Evolutionary conservation across 2,888 invertebrate species (phyloP).

Genomic region (Conus canariensis): DNA sequence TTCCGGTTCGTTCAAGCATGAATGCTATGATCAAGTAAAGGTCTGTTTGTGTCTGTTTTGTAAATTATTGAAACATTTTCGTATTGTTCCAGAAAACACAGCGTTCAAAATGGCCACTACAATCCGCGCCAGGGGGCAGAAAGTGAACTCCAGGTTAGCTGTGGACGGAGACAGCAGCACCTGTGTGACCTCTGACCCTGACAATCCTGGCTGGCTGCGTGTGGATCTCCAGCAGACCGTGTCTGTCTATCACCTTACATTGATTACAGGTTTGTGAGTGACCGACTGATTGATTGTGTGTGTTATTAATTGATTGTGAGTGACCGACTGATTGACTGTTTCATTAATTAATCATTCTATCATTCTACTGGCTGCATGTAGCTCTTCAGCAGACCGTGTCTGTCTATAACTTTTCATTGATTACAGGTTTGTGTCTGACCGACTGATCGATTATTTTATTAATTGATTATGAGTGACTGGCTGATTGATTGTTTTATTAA

Average conservation of each 20-base stretch:
- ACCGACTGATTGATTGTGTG: neutral
- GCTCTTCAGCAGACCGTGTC: neutral
- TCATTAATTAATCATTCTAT: too few relatives aligned
- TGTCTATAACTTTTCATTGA: slow-evolving; percentile 24
- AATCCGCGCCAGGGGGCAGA: neutral
- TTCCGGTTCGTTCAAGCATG: too few relatives aligned
- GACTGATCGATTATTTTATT: neutral
- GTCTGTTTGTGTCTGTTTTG: too few relatives aligned
- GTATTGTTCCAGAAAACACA: slow-evolving; percentile 30
- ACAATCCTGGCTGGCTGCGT: slow-evolving; percentile 33
- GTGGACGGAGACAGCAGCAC: slow-evolving; percentile 38
- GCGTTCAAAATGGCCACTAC: slow-evolving; percentile 33
- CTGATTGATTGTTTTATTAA: too few relatives aligned
- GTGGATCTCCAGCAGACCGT: slow-evolving; percentile 8
- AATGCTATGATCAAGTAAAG: too few relatives aligned
- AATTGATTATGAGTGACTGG: too few relatives aligned
- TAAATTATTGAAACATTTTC: neutral
- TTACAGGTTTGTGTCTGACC: slow-evolving; percentile 19
- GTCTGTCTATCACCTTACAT: slow-evolving; percentile 15
- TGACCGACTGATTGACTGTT: too few relatives aligned
- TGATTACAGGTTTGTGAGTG: slow-evolving; percentile 27
- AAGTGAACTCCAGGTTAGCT: neutral
- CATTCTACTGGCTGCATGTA: slow-evolving; percentile 25
- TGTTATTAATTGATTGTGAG: too few relatives aligned
- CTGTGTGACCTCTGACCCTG: slow-evolving; percentile 34